A percentile compares a stretch with the other conserved stretches of the same genome.
Evolutionary conservation across 2,113 vertebrate genomes (phyloP).

Genomic region (Lethenteron camtschaticum): DNA sequence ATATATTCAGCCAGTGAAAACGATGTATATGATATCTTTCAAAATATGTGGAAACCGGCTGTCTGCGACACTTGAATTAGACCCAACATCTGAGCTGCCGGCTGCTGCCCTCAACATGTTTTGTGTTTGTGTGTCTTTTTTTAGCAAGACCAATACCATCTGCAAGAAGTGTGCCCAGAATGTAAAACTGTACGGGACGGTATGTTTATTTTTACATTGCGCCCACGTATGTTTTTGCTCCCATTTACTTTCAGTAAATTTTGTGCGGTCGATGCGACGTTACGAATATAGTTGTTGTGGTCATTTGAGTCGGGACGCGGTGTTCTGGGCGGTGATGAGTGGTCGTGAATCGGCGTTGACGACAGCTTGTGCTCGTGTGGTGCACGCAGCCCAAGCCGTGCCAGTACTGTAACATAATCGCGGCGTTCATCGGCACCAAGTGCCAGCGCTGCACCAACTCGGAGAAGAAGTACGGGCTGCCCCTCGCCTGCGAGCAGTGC

Average conservation of each 20-base stretch:
- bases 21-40: not conserved
- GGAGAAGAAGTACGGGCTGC: constrained; percentile 86
- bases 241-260: no score
- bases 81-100: no score
- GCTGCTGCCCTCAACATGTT: no score
- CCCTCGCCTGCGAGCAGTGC: constrained; percentile 87
- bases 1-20: not conserved
- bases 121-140: constrained; percentile 16
- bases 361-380: constrained; percentile 9
- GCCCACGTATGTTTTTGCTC: no score
- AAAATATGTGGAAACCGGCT: no score
- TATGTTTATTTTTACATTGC: constrained; percentile 23
- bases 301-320: no score
- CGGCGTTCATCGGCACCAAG: constrained; percentile 91
- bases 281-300: no score
- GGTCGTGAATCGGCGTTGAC: no score
- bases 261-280: no score
- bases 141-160: constrained; percentile 95
- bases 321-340: no score
- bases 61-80: no score
- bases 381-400: constrained; percentile 71
- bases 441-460: constrained; percentile 95
- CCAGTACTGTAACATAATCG: constrained; percentile 98
- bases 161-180: constrained; percentile 99
- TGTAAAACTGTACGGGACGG: constrained; percentile 90